Conservation (phyloP, 2,888 invertebrate genomes). For the Spatulosminthurus flaviceps region DNA sequence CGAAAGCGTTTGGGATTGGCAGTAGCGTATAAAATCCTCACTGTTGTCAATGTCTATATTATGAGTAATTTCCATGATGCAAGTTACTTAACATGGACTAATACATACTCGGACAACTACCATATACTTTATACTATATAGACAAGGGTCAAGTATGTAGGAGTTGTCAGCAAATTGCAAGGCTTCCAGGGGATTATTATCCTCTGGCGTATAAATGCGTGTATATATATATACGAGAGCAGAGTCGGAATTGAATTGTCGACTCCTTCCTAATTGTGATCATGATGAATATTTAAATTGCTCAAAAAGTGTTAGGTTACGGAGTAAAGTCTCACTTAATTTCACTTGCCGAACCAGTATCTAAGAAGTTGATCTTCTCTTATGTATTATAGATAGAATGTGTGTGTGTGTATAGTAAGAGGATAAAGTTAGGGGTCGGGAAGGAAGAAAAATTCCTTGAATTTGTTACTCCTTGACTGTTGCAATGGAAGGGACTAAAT, state of each 20-base stretch:
- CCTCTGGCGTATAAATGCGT: neutral
- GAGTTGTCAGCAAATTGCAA: conserved; percentile 40
- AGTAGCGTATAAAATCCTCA: neutral
- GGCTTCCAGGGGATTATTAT: conserved; percentile 25
- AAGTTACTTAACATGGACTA: too few species aligned
- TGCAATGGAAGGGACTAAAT: neutral
- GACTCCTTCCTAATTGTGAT: conserved; percentile 38
- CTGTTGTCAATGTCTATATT: neutral
- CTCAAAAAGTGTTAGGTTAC: conserved; percentile 5
- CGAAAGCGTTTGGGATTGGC: neutral
- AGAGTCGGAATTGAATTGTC: conserved; percentile 40
- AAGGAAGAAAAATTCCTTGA: neutral
- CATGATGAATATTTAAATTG: conserved; percentile 34
- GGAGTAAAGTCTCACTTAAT: conserved; percentile 1
- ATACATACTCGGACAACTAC: neutral
- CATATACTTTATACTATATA: neutral
- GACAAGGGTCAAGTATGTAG: conserved; percentile 16
- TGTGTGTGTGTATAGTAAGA: too few species aligned
- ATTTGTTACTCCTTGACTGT: neutral
- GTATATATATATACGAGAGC: too few species aligned
- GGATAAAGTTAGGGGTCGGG: too few species aligned
- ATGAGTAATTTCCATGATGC: conserved; percentile 1
- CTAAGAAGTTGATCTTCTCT: too few species aligned
- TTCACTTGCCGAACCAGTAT: neutral
- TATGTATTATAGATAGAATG: too few species aligned